These are phyloP conservation scores for Temnothorax nylanderi DNA, from an alignment of 1,140 invertebrate species.

Conservation along the genomic window DNA sequence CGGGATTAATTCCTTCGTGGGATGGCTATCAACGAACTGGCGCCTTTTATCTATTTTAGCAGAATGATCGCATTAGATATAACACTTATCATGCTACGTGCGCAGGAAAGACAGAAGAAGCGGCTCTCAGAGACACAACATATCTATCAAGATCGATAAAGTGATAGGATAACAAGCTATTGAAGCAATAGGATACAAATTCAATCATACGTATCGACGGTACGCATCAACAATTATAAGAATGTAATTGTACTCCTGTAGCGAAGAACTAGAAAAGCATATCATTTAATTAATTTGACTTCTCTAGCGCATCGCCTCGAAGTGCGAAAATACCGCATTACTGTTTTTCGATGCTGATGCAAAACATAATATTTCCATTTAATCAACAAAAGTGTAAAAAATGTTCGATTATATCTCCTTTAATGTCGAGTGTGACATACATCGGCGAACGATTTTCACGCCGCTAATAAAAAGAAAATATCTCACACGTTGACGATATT, in stretches of 20 bases:
- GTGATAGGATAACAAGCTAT: constrained; percentile 37
- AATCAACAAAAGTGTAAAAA: neutral
- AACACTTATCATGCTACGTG: constrained; percentile 18
- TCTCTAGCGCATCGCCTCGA: neutral
- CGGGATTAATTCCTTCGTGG: neutral
- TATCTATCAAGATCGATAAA: constrained; percentile 29
- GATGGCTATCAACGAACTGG: neutral
- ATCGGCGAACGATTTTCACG: neutral
- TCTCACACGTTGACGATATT: neutral
- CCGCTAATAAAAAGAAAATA: neutral
- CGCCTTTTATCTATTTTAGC: constrained; percentile 3
- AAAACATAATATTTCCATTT: neutral
- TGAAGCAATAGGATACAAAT: constrained; percentile 37
- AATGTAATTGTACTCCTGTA: neutral
- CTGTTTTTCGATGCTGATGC: neutral
- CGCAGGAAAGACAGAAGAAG: neutral
- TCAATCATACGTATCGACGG: neutral
- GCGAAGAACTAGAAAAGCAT: neutral
- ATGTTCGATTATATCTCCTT: neutral
- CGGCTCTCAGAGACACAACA: neutral
- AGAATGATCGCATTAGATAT: neutral
- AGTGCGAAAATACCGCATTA: neutral
- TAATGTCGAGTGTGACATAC: neutral
- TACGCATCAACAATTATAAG: neutral
- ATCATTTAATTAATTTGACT: neutral